Evolutionary conservation across 2,888 invertebrate species (phyloP).

Genomic region (Cataglyphis rosenhaueri): DNA sequence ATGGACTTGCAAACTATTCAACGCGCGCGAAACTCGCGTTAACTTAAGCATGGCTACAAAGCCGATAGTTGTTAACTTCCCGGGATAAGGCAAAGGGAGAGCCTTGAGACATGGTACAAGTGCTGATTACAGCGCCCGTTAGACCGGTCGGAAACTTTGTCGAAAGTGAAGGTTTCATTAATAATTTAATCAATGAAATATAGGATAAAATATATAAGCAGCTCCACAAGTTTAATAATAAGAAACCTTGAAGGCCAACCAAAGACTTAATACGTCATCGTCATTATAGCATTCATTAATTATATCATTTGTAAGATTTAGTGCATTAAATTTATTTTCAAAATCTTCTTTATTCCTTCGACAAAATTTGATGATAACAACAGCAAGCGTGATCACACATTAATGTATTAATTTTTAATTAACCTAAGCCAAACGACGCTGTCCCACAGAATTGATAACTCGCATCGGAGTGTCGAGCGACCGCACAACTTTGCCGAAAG

Average conservation of each 20-base stretch:
- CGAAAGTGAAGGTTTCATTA: slow-evolving; percentile 60
- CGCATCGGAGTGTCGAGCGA: slow-evolving; percentile 19
- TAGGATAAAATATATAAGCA: slow-evolving; percentile 10
- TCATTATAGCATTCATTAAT: background rate
- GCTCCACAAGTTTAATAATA: background rate
- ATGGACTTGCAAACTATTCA: slow-evolving; percentile 74
- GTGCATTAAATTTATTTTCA: background rate
- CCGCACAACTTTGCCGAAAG: slow-evolving; percentile 49
- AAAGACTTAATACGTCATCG: background rate
- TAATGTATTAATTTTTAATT: slow-evolving; percentile 41
- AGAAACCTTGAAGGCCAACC: background rate
- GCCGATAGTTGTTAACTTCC: slow-evolving; percentile 61
- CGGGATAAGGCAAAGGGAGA: slow-evolving; percentile 55
- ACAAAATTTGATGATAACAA: slow-evolving; percentile 1
- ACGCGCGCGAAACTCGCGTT: slow-evolving; percentile 64
- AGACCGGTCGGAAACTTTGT: slow-evolving; percentile 47
- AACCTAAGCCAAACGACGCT: slow-evolving; percentile 34
- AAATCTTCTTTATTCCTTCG: background rate
- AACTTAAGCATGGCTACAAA: slow-evolving; percentile 67
- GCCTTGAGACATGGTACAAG: slow-evolving; percentile 60
- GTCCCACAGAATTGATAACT: slow-evolving; percentile 38
- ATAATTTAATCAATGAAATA: slow-evolving; percentile 45
- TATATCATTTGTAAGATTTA: background rate
- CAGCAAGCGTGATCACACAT: background rate
- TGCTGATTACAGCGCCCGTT: slow-evolving; percentile 61